Percentiles rank a stretch among this genome's conserved stretches.
phyloP scores from a whole-genome alignment of 2,888 invertebrate genomes.

The Conchocele bisecta region DNA sequence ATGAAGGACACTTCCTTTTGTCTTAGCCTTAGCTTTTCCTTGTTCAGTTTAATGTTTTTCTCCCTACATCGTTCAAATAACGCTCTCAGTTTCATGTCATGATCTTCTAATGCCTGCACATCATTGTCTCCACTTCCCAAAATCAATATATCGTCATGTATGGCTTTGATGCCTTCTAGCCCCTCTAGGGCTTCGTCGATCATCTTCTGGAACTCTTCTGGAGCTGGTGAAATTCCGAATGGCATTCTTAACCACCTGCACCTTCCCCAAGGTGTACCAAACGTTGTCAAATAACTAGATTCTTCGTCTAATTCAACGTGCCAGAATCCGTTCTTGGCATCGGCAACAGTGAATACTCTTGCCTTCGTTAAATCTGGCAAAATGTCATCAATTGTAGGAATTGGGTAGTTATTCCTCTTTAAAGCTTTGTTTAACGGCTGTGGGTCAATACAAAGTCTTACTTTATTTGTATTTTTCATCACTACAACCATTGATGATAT shows the following conservation, averaged over 20 bases:
- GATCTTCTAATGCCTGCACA: constrained; percentile 33
- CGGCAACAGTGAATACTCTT: constrained; percentile 23
- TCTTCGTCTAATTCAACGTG: constrained; percentile 55
- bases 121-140: constrained; percentile 28
- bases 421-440: constrained; percentile 42
- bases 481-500: constrained; percentile 46
- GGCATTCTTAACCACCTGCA: constrained; percentile 58
- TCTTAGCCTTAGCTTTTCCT: constrained; percentile 42
- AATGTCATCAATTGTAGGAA: constrained; percentile 15
- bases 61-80: constrained; percentile 33
- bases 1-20: constrained; percentile 41
- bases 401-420: constrained; percentile 19
- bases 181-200: constrained; percentile 38
- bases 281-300: constrained; percentile 51
- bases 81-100: constrained; percentile 38
- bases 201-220: constrained; percentile 58
- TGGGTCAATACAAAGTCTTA: constrained; percentile 47
- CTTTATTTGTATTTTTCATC: constrained; percentile 14
- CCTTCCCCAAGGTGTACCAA: constrained; percentile 56
- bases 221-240: constrained; percentile 53
- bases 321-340: constrained; percentile 52
- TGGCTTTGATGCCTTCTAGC: constrained; percentile 33
- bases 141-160: constrained; percentile 58
- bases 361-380: constrained; percentile 16
- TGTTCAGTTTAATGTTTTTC: constrained; percentile 51